Evolutionary conservation across 1,140 invertebrate genomes (phyloP), one percentile per base, ranked within the genome.

Genomic region (Drosophila simulans): DNA sequence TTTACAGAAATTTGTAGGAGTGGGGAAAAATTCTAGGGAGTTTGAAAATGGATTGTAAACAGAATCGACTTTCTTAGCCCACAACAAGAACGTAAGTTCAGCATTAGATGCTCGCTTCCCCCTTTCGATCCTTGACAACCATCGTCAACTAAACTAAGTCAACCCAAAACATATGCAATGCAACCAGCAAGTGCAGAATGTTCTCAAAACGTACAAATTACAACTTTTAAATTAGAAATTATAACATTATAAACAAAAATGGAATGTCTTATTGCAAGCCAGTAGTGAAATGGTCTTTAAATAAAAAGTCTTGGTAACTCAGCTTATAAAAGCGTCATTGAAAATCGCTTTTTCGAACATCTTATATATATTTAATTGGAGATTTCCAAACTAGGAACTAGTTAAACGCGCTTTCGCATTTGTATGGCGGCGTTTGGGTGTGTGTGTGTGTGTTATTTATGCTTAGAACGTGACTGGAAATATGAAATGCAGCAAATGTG

Each of bases 401-500:
- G 46, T 39, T 37, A 17, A 35, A 51, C 22, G 42, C 46, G 52
- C n/a, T 20, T 27, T 11, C 35, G 27, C 40, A 55, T 60, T 37
- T 80, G 46, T 62, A 15, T 43, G 40, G 54, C 54, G 59, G 40
- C 48, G 65, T 46, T 42, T 46, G 51, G 56, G 53, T 75, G 57
- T 46, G 42, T 60, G 42, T 60, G 53, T 76, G 59, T 71, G 49
- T 58, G 62, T 73, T 89, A 83, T 88, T 88, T 88, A 88, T 88
- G 84, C 71, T 83, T 52, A 60, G 72, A 89, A 89, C 83, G 83
- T 88, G 83, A 83, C 83, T 88, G 59, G 84, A 89, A 88, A 88
- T 89, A 88, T 88, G 83, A 83, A 88, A 88, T 88, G 83, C 83
- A 88, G 82, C 75, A 88, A 86, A 86, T 86, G 84, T 88, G 84